phyloP scores from a whole-genome alignment of 2,888 invertebrate species.

The Pseudoips prasinana region DNA sequence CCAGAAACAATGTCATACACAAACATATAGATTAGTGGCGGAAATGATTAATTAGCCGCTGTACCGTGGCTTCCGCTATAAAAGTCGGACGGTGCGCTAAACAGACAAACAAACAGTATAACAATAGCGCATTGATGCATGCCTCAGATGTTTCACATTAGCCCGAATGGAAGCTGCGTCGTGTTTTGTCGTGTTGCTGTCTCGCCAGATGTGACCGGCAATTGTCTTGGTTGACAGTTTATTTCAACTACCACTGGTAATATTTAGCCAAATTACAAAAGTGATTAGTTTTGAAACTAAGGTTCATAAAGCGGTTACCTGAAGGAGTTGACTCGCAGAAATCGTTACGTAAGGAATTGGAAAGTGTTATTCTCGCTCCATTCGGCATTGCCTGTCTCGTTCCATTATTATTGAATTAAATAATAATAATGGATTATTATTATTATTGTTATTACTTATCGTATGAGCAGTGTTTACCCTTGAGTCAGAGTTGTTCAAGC shows the following conservation, averaged over 20 bases:
- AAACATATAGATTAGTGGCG: constrained; percentile 36
- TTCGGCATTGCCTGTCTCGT: too few species aligned
- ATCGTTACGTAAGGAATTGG: too few species aligned
- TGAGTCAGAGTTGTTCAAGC: too few species aligned
- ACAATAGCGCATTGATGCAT: constrained; percentile 21
- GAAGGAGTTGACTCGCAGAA: too few species aligned
- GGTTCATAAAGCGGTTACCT: neutral
- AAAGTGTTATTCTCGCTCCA: too few species aligned
- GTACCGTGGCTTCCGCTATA: constrained; percentile 40
- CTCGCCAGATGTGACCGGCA: neutral
- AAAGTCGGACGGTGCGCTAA: constrained; percentile 30
- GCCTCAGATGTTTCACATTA: neutral
- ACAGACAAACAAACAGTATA: constrained; percentile 32
- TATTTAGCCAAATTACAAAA: neutral
- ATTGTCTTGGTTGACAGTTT: neutral
- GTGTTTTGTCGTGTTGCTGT: neutral
- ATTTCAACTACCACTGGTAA: neutral
- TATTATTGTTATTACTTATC: too few species aligned
- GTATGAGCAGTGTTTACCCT: too few species aligned
- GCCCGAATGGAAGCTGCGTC: neutral
- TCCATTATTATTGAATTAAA: too few species aligned
- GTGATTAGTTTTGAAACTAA: neutral
- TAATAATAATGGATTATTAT: too few species aligned
- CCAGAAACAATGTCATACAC: constrained; percentile 26
- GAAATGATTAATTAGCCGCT: constrained; percentile 43